Conservation (phyloP, 2,888 invertebrate genomes). For the Eulithis testata region DNA sequence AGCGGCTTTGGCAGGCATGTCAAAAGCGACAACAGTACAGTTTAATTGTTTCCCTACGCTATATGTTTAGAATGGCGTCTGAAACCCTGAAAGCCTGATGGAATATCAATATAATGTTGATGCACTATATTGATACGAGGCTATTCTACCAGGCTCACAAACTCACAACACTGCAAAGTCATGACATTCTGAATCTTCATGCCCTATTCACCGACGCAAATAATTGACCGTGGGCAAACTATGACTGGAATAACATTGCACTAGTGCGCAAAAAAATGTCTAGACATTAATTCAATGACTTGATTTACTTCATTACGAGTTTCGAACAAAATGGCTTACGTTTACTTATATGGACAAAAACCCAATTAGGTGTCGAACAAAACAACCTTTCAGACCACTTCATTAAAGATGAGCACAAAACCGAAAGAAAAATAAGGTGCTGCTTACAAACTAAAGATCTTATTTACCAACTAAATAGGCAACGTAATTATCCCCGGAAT, state of each 20-base stretch:
- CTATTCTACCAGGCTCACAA: too few relatives aligned
- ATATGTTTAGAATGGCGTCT: too few relatives aligned
- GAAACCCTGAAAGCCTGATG: too few relatives aligned
- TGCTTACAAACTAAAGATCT: slow-evolving; percentile 54
- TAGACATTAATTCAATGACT: slow-evolving; percentile 8
- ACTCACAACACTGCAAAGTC: too few relatives aligned
- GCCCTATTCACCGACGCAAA: background rate
- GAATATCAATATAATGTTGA: too few relatives aligned
- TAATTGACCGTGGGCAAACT: background rate
- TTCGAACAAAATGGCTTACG: slow-evolving; percentile 3
- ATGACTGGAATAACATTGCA: too few relatives aligned
- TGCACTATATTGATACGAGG: too few relatives aligned
- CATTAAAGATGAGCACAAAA: slow-evolving; percentile 49
- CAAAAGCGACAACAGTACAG: too few relatives aligned
- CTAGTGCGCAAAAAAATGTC: slow-evolving; percentile 1
- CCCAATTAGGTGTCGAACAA: slow-evolving; percentile 30
- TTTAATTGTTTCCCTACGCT: too few relatives aligned
- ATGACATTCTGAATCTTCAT: background rate
- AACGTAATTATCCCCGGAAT: slow-evolving; percentile 78
- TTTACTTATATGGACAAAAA: slow-evolving; percentile 19
- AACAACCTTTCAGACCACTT: slow-evolving; percentile 41
- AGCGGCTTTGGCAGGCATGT: too few relatives aligned
- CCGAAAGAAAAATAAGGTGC: slow-evolving; percentile 59
- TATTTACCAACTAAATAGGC: slow-evolving; percentile 62
- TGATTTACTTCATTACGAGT: slow-evolving; percentile 1